These are phyloP conservation scores for Leucosticte australis DNA, from an alignment of 2,113 vertebrate species.

Conservation along the genomic window DNA sequence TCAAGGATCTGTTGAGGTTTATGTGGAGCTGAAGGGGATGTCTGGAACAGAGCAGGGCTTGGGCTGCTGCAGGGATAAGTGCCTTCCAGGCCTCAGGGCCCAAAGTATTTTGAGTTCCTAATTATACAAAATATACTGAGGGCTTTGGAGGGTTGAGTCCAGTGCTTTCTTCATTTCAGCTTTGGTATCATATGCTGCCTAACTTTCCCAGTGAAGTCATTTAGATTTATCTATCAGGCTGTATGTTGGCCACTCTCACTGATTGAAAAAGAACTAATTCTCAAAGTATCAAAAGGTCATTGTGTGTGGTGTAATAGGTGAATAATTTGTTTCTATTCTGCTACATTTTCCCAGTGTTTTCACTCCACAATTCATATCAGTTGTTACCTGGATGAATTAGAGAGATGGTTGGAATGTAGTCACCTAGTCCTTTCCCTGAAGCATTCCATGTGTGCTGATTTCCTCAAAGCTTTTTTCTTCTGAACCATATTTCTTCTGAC, in stretches of 20 bases:
- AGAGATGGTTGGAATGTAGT: background rate
- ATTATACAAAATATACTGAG: background rate
- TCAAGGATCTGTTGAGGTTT: background rate
- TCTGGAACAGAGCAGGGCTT: background rate
- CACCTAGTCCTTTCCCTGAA: background rate
- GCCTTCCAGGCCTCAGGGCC: background rate
- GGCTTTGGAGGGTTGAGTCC: background rate
- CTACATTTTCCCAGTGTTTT: background rate
- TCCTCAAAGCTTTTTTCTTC: background rate
- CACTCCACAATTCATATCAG: background rate
- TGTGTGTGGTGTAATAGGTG: background rate
- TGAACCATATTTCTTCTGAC: background rate
- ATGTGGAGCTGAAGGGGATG: rapidly evolving
- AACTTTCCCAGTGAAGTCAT: background rate
- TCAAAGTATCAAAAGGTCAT: background rate
- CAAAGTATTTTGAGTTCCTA: background rate
- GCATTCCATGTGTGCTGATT: background rate
- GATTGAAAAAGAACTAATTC: background rate
- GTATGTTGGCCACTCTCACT: background rate
- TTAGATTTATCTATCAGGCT: background rate
- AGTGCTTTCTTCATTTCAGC: background rate
- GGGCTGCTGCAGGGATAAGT: background rate
- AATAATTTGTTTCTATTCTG: background rate
- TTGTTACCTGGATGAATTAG: background rate
- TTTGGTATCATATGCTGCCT: background rate